These are phyloP conservation scores for Simalia tracyae DNA, from an alignment of 2,797 vertebrate species.

Conservation along the genomic window DNA sequence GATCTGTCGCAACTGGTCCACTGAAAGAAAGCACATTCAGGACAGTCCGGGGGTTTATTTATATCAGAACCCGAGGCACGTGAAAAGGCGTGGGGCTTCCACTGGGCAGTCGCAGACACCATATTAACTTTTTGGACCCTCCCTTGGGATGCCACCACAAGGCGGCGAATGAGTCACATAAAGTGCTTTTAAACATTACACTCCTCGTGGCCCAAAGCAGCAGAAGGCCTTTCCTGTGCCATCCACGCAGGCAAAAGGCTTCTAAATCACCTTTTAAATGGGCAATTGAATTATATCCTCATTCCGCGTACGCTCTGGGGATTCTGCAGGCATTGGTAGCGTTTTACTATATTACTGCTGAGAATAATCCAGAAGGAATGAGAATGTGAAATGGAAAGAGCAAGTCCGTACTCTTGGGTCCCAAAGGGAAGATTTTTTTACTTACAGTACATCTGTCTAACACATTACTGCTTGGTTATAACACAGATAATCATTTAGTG, in stretches of 20 bases:
- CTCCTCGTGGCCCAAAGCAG: neutral
- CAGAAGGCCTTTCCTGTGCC: neutral
- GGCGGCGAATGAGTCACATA: neutral
- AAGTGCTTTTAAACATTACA: neutral
- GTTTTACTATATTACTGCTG: neutral
- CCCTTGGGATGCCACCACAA: neutral
- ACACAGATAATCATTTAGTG: neutral
- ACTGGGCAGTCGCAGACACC: no score
- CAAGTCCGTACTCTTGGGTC: conserved; percentile 4
- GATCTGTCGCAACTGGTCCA: conserved; percentile 73
- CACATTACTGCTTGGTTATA: conserved; percentile 30
- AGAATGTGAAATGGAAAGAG: neutral
- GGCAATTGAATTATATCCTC: neutral
- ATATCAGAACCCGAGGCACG: neutral
- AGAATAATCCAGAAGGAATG: neutral
- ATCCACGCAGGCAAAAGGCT: neutral
- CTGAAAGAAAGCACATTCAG: conserved; percentile 64
- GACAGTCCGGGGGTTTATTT: neutral
- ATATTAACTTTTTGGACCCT: no score
- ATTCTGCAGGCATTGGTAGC: neutral
- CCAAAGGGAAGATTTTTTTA: conserved; percentile 26
- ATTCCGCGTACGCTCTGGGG: neutral
- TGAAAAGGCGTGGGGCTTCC: neutral
- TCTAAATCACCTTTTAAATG: neutral
- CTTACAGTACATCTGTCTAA: conserved; percentile 21